A percentile compares a stretch with the other conserved stretches of the same genome.
Conservation (phyloP, 1,140 invertebrate genomes). For the Calycopis cecrops region DNA sequence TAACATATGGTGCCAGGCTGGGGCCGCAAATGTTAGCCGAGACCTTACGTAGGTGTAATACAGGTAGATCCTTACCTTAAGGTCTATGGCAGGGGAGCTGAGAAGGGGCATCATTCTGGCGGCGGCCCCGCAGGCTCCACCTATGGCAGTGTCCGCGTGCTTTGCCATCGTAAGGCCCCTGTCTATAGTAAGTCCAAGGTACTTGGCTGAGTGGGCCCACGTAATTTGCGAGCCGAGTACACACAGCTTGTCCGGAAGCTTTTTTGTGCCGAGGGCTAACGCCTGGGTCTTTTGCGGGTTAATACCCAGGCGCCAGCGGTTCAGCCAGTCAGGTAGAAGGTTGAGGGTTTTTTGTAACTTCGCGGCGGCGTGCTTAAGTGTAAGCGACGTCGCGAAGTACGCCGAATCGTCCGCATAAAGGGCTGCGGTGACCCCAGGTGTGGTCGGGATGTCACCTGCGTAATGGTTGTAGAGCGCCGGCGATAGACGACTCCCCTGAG, state of each 20-base stretch:
- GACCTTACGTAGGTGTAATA: constrained; percentile 27
- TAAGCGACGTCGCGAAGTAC: constrained; percentile 19
- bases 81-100: not conserved
- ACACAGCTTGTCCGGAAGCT: not conserved
- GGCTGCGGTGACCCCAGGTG: constrained; percentile 2
- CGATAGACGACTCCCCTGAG: constrained; percentile 26
- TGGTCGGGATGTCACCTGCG: constrained; percentile 24
- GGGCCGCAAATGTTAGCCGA: constrained; percentile 26
- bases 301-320: too few relatives aligned
- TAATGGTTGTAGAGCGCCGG: constrained; percentile 17
- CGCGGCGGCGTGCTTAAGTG: not conserved
- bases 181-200: too few relatives aligned
- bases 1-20: constrained; percentile 25
- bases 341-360: too few relatives aligned
- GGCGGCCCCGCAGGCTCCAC: not conserved
- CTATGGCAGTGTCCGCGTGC: not conserved
- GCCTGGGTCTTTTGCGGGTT: constrained; percentile 30
- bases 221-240: not conserved
- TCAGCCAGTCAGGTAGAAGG: too few relatives aligned
- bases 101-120: not conserved
- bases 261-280: not conserved
- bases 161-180: not conserved
- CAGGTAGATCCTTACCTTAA: constrained; percentile 17
- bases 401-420: constrained; percentile 29
- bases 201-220: not conserved